phyloP scores from a whole-genome alignment of 1,140 invertebrate species.

The Cryptotermes secundus region DNA sequence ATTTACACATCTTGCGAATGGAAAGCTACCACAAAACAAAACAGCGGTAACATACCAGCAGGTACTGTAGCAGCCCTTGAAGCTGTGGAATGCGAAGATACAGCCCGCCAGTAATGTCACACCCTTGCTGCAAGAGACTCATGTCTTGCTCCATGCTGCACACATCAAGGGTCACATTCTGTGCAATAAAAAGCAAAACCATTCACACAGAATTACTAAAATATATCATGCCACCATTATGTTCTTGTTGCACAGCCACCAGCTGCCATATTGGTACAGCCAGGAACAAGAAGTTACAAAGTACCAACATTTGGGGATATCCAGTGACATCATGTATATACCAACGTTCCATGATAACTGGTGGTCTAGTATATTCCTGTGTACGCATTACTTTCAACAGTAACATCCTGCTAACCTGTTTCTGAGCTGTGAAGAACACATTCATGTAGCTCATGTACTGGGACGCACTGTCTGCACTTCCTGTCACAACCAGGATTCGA shows the following conservation, averaged over 20 bases:
- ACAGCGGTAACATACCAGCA: slow-evolving; percentile 65
- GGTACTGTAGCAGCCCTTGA: slow-evolving; percentile 86
- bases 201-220: too few relatives aligned
- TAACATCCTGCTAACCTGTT: slow-evolving; percentile 56
- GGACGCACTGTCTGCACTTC: slow-evolving; percentile 84
- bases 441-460: slow-evolving; percentile 99
- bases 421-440: slow-evolving; percentile 93
- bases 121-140: slow-evolving; percentile 89
- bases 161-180: slow-evolving; percentile 89
- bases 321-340: neutral
- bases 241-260: too few relatives aligned
- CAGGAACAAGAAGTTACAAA: too few relatives aligned
- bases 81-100: slow-evolving; percentile 80
- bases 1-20: too few relatives aligned
- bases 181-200: slow-evolving; percentile 39
- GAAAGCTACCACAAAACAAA: too few relatives aligned
- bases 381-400: too few relatives aligned
- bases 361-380: neutral
- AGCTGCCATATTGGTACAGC: too few relatives aligned
- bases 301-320: too few relatives aligned
- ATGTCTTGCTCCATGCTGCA: slow-evolving; percentile 91
- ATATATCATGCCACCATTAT: neutral
- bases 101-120: slow-evolving; percentile 92
- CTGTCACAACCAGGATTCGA: slow-evolving; percentile 81
- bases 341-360: neutral